A percentile compares a stretch with the other conserved stretches of the same genome.
These are phyloP conservation scores for Drepana arcuata DNA, from an alignment of 1,140 invertebrate species.

Conservation along the genomic window DNA sequence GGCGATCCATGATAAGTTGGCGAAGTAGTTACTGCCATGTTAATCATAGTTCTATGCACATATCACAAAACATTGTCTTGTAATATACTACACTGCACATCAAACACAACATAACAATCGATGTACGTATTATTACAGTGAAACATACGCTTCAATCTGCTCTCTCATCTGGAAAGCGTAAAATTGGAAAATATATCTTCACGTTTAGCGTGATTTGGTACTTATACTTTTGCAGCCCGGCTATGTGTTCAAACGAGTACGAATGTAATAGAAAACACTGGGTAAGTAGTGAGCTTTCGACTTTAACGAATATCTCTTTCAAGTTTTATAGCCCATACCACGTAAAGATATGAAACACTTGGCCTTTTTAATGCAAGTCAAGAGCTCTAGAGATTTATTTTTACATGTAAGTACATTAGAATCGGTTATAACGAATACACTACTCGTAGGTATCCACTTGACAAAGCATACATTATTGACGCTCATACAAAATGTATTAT, in stretches of 20 bases:
- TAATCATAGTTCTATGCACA: conserved; percentile 16
- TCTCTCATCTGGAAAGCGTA: conserved; percentile 26
- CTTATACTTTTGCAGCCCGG: conserved; percentile 3
- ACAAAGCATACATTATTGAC: conserved; percentile 11
- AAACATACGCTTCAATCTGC: conserved; percentile 11
- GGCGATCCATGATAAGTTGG: conserved; percentile 72
- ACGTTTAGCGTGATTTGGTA: conserved; percentile 14
- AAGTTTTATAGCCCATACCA: no score
- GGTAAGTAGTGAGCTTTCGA: no score
- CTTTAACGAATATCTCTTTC: no score
- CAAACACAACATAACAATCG: no score
- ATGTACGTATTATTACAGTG: no score
- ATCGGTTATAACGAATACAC: conserved; percentile 9
- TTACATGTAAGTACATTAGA: conserved; percentile 6
- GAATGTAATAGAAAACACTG: conserved; percentile 24
- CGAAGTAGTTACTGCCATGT: conserved; percentile 62
- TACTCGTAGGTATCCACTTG: conserved; percentile 14
- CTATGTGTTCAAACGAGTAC: conserved; percentile 4
- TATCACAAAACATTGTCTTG: conserved; percentile 1
- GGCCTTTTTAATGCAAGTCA: conserved; percentile 18
- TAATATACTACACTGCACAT: background rate
- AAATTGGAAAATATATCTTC: conserved; percentile 29
- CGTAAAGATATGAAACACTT: conserved; percentile 10
- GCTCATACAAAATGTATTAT: background rate
- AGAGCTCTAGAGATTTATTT: conserved; percentile 17